Conservation (phyloP, 2,888 invertebrate species). For the Eupelmus urozonus region DNA sequence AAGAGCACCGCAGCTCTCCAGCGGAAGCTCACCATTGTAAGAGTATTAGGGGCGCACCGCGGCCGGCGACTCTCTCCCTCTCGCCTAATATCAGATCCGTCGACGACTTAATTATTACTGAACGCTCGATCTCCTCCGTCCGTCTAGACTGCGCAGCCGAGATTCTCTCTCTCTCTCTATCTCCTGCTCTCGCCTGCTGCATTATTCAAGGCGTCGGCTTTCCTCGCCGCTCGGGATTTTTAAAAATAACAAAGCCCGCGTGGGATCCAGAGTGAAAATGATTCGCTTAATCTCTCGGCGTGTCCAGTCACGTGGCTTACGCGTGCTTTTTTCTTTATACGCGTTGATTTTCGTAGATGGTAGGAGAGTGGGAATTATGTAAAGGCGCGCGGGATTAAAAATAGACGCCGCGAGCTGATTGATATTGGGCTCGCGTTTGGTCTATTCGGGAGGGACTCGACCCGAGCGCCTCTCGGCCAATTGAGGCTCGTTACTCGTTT, state of each 20-base stretch:
- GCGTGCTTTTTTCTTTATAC: too few species aligned
- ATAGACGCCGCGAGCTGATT: too few species aligned
- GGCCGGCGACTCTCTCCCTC: not conserved
- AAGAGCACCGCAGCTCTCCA: too few species aligned
- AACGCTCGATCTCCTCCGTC: conserved; percentile 7
- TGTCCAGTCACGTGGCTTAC: too few species aligned
- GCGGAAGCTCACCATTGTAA: conserved; percentile 1
- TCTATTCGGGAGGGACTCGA: too few species aligned
- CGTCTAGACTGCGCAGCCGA: conserved; percentile 46
- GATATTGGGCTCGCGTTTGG: too few species aligned
- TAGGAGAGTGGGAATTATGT: too few species aligned
- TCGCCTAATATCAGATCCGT: conserved; percentile 35
- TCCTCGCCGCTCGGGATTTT: not conserved
- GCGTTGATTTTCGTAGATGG: too few species aligned
- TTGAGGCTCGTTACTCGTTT: too few species aligned
- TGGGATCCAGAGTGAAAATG: not conserved
- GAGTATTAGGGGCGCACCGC: not conserved
- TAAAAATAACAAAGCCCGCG: too few species aligned
- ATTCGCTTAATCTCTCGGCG: not conserved
- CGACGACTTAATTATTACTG: conserved; percentile 54
- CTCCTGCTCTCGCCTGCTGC: not conserved
- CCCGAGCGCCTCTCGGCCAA: too few species aligned
- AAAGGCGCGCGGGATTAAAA: too few species aligned
- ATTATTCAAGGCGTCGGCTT: conserved; percentile 39
- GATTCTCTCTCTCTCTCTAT: conserved; percentile 18